Evolutionary conservation across 2,888 invertebrate species (phyloP), one percentile per base, ranked within the genome.

Genomic region (Drosophila vallismaia): DNA sequence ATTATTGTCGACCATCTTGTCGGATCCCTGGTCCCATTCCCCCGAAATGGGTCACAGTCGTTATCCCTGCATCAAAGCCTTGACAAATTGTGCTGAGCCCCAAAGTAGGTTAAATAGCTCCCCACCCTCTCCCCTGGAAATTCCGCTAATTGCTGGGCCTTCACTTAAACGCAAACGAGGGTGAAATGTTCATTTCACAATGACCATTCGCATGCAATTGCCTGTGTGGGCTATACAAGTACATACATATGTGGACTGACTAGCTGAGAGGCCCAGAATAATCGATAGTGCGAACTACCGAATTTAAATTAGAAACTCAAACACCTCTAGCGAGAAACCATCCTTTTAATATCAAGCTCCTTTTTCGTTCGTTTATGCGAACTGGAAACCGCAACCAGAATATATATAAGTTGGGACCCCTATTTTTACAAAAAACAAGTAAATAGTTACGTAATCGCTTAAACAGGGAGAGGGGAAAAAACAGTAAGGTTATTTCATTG

Each of bases 1-100:
- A 81, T 86, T 84, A 81, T 78, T 74, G 75, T 73, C 76, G 75
- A 59, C 40, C 52, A 55, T 55, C 64, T 53, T 26, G 36, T 45
- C 28, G 53, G 12, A 36, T 33, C 29, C 29, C 46, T 40, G 42
- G 12, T 24, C 38, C 33, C 57, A 7, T n/a, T 10, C 9, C 50
- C 38, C 8, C 7, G 7, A 68, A 48, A 28, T 45, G 48, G 74
- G 68, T 46, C 69, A 63, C 74, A 74, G 69, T 57, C 62, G 73
- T 48, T 51, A 33, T 51, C 51, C 55, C 52, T 48, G 42, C 48
- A 46, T 33, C 60, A 50, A 44, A 45, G 38, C 33, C 66, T 54
- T 51, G 60, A 73, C 55, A 73, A 73, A 72, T 72, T 72, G 66
- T 29, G 42, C 29, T 44, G 28, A 33, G 52, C 38, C 52, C 29